phyloP scores from a whole-genome alignment of 2,113 vertebrate species.

The Rafetus swinhoei region DNA sequence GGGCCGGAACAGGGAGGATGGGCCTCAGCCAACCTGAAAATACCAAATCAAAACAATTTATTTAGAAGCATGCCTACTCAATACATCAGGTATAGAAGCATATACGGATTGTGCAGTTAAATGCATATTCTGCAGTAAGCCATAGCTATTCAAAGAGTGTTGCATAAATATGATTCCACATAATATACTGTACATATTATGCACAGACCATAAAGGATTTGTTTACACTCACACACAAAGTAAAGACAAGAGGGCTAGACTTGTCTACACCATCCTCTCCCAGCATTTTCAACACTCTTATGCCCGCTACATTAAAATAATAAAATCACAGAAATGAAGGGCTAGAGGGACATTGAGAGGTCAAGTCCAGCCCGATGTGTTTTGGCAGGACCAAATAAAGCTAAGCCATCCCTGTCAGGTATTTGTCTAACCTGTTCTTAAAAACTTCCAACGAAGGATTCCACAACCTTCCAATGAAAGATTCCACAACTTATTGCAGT shows the following conservation, averaged over 20 bases:
- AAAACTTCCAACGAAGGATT: too few species aligned
- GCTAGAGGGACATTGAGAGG: too few species aligned
- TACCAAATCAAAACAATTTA: background rate
- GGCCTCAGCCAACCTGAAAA: constrained; percentile 33
- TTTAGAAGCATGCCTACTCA: background rate
- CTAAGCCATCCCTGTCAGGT: too few species aligned
- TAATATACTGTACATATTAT: background rate
- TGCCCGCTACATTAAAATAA: background rate
- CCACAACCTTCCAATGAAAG: too few species aligned
- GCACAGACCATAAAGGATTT: background rate
- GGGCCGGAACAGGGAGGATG: constrained; percentile 33
- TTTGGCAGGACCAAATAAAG: too few species aligned
- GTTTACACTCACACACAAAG: background rate
- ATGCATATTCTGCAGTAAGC: background rate
- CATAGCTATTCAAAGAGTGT: background rate
- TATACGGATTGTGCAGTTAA: background rate
- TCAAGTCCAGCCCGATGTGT: too few species aligned
- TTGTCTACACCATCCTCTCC: background rate
- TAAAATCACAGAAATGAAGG: too few species aligned
- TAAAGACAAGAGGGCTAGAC: background rate
- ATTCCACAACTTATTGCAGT: too few species aligned
- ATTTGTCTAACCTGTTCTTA: too few species aligned
- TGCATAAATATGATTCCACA: background rate
- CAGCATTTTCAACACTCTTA: background rate
- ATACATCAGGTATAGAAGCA: background rate